Percentiles rank a stretch among this genome's conserved stretches.
Conservation (phyloP, 2,113 vertebrate genomes). For the Elanus axillaris region DNA sequence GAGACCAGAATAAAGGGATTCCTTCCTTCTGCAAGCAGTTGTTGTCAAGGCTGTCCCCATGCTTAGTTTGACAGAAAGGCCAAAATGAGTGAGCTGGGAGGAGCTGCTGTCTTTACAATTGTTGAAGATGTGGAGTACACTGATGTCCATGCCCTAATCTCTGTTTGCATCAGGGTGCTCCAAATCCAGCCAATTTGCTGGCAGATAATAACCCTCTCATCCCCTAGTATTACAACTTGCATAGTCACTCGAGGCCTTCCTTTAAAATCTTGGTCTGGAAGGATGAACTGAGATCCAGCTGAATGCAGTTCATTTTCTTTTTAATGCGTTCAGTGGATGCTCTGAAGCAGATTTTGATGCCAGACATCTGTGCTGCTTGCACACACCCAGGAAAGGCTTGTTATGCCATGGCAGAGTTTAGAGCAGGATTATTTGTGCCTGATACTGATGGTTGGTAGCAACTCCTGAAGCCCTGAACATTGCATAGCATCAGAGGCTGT, state of each 20-base stretch:
- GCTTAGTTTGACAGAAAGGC: neutral
- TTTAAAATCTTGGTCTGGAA: neutral
- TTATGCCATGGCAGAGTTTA: neutral
- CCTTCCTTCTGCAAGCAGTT: neutral
- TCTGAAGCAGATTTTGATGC: constrained; percentile 32
- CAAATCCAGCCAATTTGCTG: neutral
- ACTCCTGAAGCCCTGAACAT: constrained; percentile 65
- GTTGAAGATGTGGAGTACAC: neutral
- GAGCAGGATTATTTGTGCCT: neutral
- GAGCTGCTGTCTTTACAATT: neutral
- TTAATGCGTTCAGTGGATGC: neutral
- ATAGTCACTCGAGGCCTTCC: neutral
- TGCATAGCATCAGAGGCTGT: constrained; percentile 60
- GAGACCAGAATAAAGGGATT: neutral
- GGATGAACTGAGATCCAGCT: neutral
- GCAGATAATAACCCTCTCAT: neutral
- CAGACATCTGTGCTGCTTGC: constrained; percentile 21
- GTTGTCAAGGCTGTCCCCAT: neutral
- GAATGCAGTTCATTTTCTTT: neutral
- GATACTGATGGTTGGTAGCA: constrained; percentile 25
- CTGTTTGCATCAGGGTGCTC: neutral
- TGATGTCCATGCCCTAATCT: neutral
- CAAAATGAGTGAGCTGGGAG: neutral
- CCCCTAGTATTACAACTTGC: neutral
- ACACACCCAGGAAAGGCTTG: neutral